phyloP scores from a whole-genome alignment of 2,113 vertebrate genomes.

The Lichenostomus cassidix region DNA sequence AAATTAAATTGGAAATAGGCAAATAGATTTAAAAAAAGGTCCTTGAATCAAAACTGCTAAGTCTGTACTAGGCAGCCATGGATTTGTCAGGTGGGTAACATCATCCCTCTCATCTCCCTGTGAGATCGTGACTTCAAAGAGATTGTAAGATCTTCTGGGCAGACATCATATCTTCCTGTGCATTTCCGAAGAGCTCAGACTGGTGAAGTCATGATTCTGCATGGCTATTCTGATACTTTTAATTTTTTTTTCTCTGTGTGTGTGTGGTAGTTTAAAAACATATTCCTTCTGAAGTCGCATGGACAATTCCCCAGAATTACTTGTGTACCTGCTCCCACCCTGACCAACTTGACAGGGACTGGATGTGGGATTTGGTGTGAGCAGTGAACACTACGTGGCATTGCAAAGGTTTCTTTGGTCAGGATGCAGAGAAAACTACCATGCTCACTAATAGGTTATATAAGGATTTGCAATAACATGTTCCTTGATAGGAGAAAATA shows the following conservation, averaged over 20 bases:
- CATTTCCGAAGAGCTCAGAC: neutral
- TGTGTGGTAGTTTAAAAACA: neutral
- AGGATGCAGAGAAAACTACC: neutral
- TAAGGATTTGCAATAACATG: conserved; percentile 38
- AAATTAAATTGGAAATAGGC: conserved; percentile 34
- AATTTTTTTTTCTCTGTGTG: neutral
- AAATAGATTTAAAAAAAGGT: neutral
- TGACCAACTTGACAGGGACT: neutral
- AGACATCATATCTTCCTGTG: neutral
- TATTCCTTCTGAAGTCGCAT: neutral
- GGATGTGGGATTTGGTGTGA: neutral
- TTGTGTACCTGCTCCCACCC: neutral
- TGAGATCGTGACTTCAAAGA: conserved; percentile 21
- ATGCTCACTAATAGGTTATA: neutral
- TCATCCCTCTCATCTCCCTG: neutral
- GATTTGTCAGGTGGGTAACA: conserved; percentile 35
- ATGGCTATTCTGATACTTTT: neutral
- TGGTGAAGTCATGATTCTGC: neutral
- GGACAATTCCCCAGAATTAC: neutral
- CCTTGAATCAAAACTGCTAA: conserved; percentile 20
- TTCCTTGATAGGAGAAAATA: conserved; percentile 15
- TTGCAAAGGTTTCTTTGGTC: neutral
- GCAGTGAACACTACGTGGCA: neutral
- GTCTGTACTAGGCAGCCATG: conserved; percentile 8
- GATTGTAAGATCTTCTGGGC: neutral